phyloP scores from a whole-genome alignment of 2,113 vertebrate species.

The Elgaria multicarinata region DNA sequence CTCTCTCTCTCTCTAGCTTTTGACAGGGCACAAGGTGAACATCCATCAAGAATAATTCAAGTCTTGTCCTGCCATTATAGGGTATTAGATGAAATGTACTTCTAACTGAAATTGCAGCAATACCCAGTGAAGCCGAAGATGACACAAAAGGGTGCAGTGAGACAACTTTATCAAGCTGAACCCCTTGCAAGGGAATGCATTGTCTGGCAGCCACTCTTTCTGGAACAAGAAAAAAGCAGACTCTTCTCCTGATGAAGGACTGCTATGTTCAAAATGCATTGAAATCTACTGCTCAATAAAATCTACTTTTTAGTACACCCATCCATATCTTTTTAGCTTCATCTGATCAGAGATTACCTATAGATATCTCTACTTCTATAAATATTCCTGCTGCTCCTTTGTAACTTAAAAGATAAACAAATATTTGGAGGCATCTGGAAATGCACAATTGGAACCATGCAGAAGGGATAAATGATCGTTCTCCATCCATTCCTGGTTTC shows the following conservation, averaged over 20 bases:
- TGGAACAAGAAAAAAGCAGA: neutral
- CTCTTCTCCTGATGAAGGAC: neutral
- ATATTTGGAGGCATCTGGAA: neutral
- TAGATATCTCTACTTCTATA: neutral
- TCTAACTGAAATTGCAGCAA: neutral
- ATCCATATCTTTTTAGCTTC: neutral
- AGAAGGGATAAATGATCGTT: neutral
- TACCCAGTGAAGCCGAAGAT: neutral
- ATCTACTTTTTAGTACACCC: neutral
- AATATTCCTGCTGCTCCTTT: neutral
- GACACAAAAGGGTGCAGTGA: neutral
- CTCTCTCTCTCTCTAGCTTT: neutral
- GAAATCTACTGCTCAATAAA: neutral
- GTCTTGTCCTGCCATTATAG: neutral
- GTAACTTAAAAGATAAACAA: neutral
- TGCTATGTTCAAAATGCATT: neutral
- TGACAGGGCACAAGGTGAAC: neutral
- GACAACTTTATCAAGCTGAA: neutral
- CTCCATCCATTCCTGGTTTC: neutral
- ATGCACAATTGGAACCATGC: neutral
- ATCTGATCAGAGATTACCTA: neutral
- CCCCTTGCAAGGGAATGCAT: neutral
- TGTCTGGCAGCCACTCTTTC: neutral
- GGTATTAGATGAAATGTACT: neutral
- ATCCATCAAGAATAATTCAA: neutral